Conservation (phyloP, 2,888 invertebrate species). For the Phyto melanocephala region DNA sequence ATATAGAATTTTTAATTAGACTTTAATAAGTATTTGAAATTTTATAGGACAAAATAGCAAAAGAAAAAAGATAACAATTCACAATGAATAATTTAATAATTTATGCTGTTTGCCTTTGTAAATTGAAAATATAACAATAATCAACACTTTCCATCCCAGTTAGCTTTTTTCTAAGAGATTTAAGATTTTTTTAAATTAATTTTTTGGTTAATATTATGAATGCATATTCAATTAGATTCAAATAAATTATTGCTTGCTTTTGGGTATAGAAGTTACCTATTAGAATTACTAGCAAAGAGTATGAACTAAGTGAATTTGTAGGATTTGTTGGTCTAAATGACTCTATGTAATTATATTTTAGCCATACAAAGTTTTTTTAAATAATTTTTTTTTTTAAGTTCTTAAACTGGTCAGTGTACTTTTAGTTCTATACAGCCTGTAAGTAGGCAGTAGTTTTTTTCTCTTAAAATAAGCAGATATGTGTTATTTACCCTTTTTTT, state of each 20-base stretch:
- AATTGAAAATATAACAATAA: neutral
- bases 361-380: too few relatives aligned
- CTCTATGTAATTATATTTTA: too few relatives aligned
- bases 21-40: slow-evolving; percentile 59
- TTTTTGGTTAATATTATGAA: slow-evolving; percentile 4
- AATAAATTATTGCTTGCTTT: slow-evolving; percentile 23
- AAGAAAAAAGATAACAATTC: neutral
- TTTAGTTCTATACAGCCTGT: too few relatives aligned
- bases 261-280: neutral
- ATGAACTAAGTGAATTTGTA: too few relatives aligned
- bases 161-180: neutral
- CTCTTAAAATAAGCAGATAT: too few relatives aligned
- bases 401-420: too few relatives aligned
- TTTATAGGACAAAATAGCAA: slow-evolving; percentile 22
- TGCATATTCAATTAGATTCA: slow-evolving; percentile 36
- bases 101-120: slow-evolving; percentile 28
- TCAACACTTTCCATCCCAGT: neutral
- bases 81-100: slow-evolving; percentile 54
- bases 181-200: slow-evolving; percentile 2
- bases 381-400: too few relatives aligned
- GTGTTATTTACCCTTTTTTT: too few relatives aligned
- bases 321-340: too few relatives aligned
- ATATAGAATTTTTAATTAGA: slow-evolving; percentile 62
- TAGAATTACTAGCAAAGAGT: too few relatives aligned
- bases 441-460: too few relatives aligned